Evolutionary conservation across 1,140 invertebrate species (phyloP).

Genomic region (Argopecten irradians): DNA sequence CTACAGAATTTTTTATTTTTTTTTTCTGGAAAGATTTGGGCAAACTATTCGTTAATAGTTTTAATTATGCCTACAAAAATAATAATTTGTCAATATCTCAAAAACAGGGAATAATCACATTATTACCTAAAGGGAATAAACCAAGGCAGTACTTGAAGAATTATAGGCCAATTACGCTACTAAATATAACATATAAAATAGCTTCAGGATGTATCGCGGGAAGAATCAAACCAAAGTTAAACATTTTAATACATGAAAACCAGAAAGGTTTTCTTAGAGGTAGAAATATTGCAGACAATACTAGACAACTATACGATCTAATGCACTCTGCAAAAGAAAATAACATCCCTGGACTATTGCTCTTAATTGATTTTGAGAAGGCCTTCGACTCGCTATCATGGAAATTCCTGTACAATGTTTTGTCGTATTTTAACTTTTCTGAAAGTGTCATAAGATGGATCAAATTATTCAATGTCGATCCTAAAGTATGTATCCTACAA

Average conservation of each 20-base stretch:
- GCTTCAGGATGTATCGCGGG: not conserved
- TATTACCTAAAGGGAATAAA: not conserved
- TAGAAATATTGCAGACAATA: not conserved
- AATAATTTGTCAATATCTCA: not conserved
- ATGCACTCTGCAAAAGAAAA: not conserved
- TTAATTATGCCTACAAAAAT: not conserved
- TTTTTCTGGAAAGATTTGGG: too few species aligned
- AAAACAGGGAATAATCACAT: not conserved
- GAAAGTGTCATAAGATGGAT: not conserved
- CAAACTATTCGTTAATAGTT: not conserved
- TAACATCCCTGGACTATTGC: not conserved
- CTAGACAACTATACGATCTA: conserved; percentile 1
- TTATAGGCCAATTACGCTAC: not conserved
- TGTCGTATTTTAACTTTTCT: not conserved
- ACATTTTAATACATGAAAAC: not conserved
- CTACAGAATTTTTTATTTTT: too few species aligned
- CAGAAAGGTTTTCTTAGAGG: not conserved
- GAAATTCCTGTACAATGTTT: not conserved
- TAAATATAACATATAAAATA: conserved; percentile 19
- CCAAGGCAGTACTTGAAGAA: not conserved
- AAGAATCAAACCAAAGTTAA: not conserved
- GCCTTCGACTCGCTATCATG: too few species aligned
- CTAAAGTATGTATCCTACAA: not conserved
- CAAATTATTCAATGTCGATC: not conserved
- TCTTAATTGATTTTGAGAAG: not conserved